Evolutionary conservation across 1,140 invertebrate species (phyloP), one percentile per base, ranked within the genome.

Genomic region (Nasonia longicornis): DNA sequence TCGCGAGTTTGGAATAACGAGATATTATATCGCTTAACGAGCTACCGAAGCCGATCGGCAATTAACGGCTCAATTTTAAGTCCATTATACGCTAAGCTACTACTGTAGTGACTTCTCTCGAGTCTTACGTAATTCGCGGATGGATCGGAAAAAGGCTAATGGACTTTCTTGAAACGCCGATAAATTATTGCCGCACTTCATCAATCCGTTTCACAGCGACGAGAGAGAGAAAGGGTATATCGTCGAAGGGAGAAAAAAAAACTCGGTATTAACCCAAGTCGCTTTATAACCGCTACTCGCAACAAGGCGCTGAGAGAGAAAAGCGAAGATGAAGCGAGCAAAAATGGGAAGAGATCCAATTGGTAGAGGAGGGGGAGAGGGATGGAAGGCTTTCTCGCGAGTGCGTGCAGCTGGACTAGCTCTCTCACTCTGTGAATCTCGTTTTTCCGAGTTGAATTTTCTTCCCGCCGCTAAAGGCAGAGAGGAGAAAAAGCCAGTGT

Each of bases 391-490:
- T 22, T 78, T 82, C 75, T 75, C 66, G 66, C 58, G 31, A 78
- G 79, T 75, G 81, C 80, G 74, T 69, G 58, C 70, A 63, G 82
- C 77, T 16, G 4, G 76, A 52, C 35, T 8, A 16, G 58, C 69
- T 77, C 29, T 42, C 35, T 45, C 81, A 58, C 80, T 82, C 82
- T 35, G 31, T 83, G 80, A 83, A 84, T 84, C 82, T 83, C 82
- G 82, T 84, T 84, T 83, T 84, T 84, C 81, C 83, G 75, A 83
- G 82, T 66, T 42, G 42, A 84, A 52, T 81, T 84, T 84, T 79
- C 79, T 79, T 78, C 63, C 31, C 22, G 45, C 38, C n/a, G 70
- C 16, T 26, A 70, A 76, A 70, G 48, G 12, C 31, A 35, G 66
- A 35, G 66, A 48, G 35, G 2, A 58, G 78, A 73, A 79, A 79